These are phyloP conservation scores for Antheraea yamamai DNA, from an alignment of 2,888 invertebrate genomes.

Conservation along the genomic window DNA sequence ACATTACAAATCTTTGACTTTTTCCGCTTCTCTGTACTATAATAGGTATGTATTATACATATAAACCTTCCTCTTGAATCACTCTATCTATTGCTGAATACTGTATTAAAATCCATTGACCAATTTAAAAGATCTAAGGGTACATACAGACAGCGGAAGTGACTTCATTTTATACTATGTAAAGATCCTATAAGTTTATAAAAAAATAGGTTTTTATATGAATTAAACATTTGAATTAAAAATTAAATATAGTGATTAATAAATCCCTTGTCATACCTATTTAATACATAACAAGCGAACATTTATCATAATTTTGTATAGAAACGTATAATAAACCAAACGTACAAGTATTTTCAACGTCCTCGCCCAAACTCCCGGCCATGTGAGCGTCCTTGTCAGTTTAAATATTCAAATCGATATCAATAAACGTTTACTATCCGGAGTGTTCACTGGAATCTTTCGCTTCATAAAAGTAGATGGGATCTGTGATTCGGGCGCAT, in stretches of 20 bases:
- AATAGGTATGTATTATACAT: too few species aligned
- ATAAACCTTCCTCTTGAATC: too few species aligned
- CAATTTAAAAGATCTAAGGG: too few species aligned
- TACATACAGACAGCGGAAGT: too few species aligned
- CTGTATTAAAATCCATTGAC: too few species aligned
- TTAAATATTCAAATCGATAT: conserved; percentile 33
- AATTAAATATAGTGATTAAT: not conserved
- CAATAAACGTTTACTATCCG: conserved; percentile 29
- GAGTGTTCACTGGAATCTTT: conserved; percentile 36
- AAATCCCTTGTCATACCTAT: not conserved
- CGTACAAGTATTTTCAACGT: conserved; percentile 31
- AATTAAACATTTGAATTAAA: too few species aligned
- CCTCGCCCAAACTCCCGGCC: conserved; percentile 22
- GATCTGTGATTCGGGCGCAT: conserved; percentile 38
- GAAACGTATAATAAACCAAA: not conserved
- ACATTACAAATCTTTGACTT: too few species aligned
- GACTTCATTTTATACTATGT: too few species aligned
- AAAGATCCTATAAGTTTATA: too few species aligned
- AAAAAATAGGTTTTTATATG: too few species aligned
- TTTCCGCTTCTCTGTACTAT: too few species aligned
- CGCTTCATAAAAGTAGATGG: conserved; percentile 40
- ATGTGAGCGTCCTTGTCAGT: conserved; percentile 28
- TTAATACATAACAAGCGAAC: not conserved
- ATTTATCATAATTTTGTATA: not conserved
- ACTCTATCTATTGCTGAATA: too few species aligned